Evolutionary conservation across 2,888 invertebrate species (phyloP), one percentile per base, ranked within the genome.

Genomic region (Lissocephala sabroskyi): DNA sequence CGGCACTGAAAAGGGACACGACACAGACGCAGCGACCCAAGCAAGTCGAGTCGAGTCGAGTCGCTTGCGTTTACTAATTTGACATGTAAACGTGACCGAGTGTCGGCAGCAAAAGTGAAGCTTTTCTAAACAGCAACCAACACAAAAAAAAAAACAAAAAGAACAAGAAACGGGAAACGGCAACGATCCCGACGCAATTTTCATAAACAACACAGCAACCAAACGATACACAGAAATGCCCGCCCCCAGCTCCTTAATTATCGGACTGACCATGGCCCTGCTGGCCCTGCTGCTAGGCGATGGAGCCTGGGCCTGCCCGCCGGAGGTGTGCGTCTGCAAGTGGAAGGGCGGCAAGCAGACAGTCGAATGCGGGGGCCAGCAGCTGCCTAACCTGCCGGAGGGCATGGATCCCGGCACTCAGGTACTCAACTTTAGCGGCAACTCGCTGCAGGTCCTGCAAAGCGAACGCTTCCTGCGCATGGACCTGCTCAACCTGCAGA

Each of bases 311-410:
- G 80, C 68, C 41, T 95, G 95, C 81, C 95, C 95, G 18, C 86
- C 88, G 28, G 89, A 83, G 18, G 83, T 90, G 61, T 96, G 96
- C 84, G 87, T 89, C 49, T 96, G 96, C 87, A 95, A 94, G 83
- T 96, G 96, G 96, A 95, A 95, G 84, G 92, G 92, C 79, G 96
- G 96, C 40, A 96, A 96, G 80, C 92, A 95, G 81, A 93, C 93
- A 62, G 95, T 94, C 41, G 95, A 96, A 83, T 96, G 96, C 85
- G 88, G 91, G 41, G 90, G 92, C 56, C 91, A 92, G 79, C 90
- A 90, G 45, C 86, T 96, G 45, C 88, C 91, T 59, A 87, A 89
- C 9, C 89, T 96, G 49, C 96, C 96, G 1, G 89, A 89, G 65
- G 90, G 91, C 44, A 89, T 96, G 71, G 92, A 94, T 81, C 88